These are phyloP conservation scores for Calameuta filiformis DNA, from an alignment of 2,888 invertebrate genomes.

Conservation along the genomic window DNA sequence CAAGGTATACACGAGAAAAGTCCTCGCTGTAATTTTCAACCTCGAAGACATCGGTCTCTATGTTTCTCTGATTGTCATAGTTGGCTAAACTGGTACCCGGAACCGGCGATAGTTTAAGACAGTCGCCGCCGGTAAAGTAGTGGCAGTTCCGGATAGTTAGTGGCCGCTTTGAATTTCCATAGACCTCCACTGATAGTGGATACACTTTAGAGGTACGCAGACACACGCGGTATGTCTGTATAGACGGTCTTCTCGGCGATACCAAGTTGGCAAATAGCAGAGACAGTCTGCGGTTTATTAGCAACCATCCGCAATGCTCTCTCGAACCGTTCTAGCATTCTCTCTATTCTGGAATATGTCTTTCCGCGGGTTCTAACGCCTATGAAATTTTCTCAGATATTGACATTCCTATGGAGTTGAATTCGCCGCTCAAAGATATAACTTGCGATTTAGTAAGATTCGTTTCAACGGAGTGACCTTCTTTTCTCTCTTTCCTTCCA, in stretches of 20 bases:
- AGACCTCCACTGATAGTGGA: slow-evolving; percentile 7
- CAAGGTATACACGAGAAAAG: background rate
- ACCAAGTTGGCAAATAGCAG: slow-evolving; percentile 36
- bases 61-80: background rate
- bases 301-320: background rate
- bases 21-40: background rate
- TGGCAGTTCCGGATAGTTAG: slow-evolving; percentile 48
- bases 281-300: slow-evolving; percentile 39
- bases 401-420: slow-evolving; percentile 24
- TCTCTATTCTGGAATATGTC: background rate
- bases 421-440: slow-evolving; percentile 31
- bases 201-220: slow-evolving; percentile 20
- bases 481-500: too few species aligned
- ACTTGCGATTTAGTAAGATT: background rate
- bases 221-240: slow-evolving; percentile 2
- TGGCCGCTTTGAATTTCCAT: slow-evolving; percentile 51
- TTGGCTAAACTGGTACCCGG: background rate
- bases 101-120: slow-evolving; percentile 44
- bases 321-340: background rate
- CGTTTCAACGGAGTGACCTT: background rate
- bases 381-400: background rate
- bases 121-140: slow-evolving; percentile 39
- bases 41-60: background rate
- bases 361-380: background rate
- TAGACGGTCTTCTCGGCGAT: slow-evolving; percentile 28